Evolutionary conservation across 2,888 invertebrate genomes (phyloP), one percentile per base, ranked within the genome.

Genomic region (Dusona sp.): DNA sequence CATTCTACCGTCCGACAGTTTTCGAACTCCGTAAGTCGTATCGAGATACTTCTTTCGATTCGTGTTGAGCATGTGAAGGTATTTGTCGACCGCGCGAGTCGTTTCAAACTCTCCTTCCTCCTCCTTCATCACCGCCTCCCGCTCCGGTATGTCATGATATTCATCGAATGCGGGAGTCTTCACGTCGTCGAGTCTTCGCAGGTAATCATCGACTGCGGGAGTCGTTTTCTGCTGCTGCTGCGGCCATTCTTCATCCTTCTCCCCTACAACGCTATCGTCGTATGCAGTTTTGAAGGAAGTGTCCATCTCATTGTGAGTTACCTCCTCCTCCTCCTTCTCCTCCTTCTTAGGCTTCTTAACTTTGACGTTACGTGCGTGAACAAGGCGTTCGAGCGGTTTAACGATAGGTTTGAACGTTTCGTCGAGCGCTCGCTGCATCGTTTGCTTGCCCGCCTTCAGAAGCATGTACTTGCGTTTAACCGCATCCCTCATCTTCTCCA

Each of bases 31-130:
- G 38, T 78, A 84, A 48, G 72, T 81, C 68, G 61, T 68, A 42
- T 84, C 78, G 36, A 83, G 75, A 84, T 74, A 70, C 67, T 48
- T 74, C 75, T 83, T 79, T 45, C 79, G 57, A 67, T 79, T 83
- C 51, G 19, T 79, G 22, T 79, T 22, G 42, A 72, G 64, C 19
- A 85, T 29, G 29, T 38, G 36, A 54, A 78, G 65, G 70, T 83
- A 82, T 70, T 79, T 64, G 45, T 67, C 19, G 7, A 72, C 19
- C 6, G 64, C 45, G n/a, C 38, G 73, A 29, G 51, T 48, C 19
- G n/a, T 25, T 16, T 16, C 25, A 16, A 19, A 16, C 42, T n/a
- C 57, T 11, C 38, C 54, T 2, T 78, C 54, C 16, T 45, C 38
- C 16, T 79, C 68, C n/a, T n/a, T n/a, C n/a, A n/a, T n/a, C n/a